Evolutionary conservation across 2,797 vertebrate species (phyloP).

Genomic region (Typhlichthys eigenmanni): DNA sequence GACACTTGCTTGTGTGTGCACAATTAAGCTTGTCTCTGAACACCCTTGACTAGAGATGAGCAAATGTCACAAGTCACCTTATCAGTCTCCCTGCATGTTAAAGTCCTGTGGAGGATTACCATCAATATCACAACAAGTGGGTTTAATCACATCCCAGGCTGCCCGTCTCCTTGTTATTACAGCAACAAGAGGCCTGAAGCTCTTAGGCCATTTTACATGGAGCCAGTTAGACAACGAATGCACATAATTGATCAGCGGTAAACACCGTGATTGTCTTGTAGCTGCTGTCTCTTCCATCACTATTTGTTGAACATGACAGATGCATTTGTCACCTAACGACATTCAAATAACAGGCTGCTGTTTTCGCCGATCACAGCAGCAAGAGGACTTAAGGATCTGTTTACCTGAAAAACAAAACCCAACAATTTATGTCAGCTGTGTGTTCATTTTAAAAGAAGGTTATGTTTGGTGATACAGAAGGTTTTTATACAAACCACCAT

Average conservation of each 20-base stretch:
- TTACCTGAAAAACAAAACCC: constrained; percentile 1
- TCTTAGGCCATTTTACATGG: constrained; percentile 9
- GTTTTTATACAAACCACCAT: not conserved
- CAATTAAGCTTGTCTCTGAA: not conserved
- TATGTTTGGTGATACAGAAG: not conserved
- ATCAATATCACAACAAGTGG: constrained; percentile 26
- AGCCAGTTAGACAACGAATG: constrained; percentile 32
- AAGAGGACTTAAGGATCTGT: not conserved
- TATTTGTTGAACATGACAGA: not conserved
- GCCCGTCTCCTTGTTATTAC: constrained; percentile 9
- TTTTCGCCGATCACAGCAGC: constrained; percentile 17
- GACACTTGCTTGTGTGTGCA: not conserved
- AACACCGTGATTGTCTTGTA: not conserved
- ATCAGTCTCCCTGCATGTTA: constrained; percentile 20
- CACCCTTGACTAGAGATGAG: constrained; percentile 32
- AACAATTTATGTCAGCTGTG: not conserved
- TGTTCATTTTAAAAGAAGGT: not conserved
- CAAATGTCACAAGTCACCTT: constrained; percentile 23
- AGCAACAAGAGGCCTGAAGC: not conserved
- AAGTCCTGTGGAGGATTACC: constrained; percentile 29
- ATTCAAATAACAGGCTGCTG: not conserved
- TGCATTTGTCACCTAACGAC: constrained; percentile 12
- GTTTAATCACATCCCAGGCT: constrained; percentile 31
- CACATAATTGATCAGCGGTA: constrained; percentile 26
- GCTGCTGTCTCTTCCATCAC: not conserved